phyloP scores from a whole-genome alignment of 2,113 vertebrate genomes.

The Syngnathus typhle region DNA sequence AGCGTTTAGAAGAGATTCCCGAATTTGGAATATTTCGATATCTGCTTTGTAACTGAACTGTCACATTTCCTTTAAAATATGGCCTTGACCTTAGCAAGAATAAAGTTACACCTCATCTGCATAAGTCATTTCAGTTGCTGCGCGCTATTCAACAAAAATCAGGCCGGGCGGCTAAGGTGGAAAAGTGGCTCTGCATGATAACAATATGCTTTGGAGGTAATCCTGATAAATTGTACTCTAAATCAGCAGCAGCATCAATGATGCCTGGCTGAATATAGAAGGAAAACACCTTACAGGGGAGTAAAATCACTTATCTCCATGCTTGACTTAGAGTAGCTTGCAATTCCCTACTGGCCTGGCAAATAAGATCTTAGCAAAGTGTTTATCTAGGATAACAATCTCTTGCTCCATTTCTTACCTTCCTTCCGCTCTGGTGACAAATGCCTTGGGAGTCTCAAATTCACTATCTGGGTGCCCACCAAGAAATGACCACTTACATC shows the following conservation, averaged over 20 bases:
- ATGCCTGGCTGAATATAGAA: not conserved
- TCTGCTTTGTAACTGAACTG: not conserved
- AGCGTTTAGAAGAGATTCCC: not conserved
- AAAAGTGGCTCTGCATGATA: conserved; percentile 17
- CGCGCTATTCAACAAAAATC: conserved; percentile 29
- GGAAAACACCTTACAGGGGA: conserved; percentile 18
- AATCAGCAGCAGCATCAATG: conserved; percentile 1
- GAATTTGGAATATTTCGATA: not conserved
- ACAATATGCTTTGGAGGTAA: conserved; percentile 14
- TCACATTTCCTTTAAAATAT: conserved; percentile 8
- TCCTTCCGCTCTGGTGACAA: conserved; percentile 13
- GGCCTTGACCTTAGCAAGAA: conserved; percentile 33
- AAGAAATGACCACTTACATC: conserved; percentile 12
- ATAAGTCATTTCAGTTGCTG: conserved; percentile 58
- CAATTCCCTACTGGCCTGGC: conserved; percentile 54
- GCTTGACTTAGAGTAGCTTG: conserved; percentile 53
- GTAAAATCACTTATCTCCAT: conserved; percentile 31
- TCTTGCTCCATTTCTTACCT: conserved; percentile 43
- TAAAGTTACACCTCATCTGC: conserved; percentile 48
- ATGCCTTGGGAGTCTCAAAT: conserved; percentile 16
- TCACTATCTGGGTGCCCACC: conserved; percentile 18
- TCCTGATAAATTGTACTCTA: conserved; percentile 8
- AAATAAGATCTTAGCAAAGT: conserved; percentile 46
- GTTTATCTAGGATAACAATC: conserved; percentile 73
- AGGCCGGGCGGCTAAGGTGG: conserved; percentile 20